A percentile compares a stretch with the other conserved stretches of the same genome.
Evolutionary conservation across 2,888 invertebrate species (phyloP).

Genomic region (Drosophila birchii): DNA sequence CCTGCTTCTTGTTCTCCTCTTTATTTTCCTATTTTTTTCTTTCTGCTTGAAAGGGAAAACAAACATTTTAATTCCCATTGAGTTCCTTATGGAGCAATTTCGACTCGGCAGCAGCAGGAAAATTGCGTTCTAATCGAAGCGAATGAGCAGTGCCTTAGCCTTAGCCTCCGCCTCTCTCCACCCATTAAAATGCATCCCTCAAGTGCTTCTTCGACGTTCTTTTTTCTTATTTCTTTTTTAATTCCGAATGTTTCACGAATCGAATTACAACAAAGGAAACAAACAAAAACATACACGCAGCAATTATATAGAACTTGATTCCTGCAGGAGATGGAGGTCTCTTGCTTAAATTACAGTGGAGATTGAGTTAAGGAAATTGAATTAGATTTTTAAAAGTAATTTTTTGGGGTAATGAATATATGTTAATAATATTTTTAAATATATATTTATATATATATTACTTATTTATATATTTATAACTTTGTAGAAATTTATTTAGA

Average conservation of each 20-base stretch:
- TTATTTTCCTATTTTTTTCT: not conserved
- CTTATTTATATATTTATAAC: not conserved
- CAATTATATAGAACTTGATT: slow-evolving; percentile 37
- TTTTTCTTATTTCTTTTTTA: slow-evolving; percentile 22
- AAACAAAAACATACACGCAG: slow-evolving; percentile 22
- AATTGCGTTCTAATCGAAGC: slow-evolving; percentile 75
- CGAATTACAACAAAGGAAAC: slow-evolving; percentile 43
- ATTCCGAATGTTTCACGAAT: slow-evolving; percentile 37
- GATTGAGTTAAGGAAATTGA: not conserved
- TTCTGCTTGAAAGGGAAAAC: slow-evolving; percentile 44
- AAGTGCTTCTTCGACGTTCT: slow-evolving; percentile 52
- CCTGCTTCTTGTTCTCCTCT: slow-evolving; percentile 18
- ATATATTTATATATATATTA: no score
- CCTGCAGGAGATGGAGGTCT: slow-evolving; percentile 14
- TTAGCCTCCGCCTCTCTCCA: not conserved
- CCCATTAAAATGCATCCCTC: slow-evolving; percentile 56
- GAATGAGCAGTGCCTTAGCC: slow-evolving; percentile 45
- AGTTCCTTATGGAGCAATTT: slow-evolving; percentile 65
- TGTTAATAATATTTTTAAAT: not conserved
- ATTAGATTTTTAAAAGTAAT: no score
- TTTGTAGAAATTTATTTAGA: no score
- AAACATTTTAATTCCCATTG: slow-evolving; percentile 78
- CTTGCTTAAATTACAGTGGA: slow-evolving; percentile 6
- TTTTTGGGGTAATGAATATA: not conserved
- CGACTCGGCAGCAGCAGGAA: slow-evolving; percentile 39